Evolutionary conservation across 2,797 vertebrate species (phyloP).

Genomic region (Naso thynnoides): DNA sequence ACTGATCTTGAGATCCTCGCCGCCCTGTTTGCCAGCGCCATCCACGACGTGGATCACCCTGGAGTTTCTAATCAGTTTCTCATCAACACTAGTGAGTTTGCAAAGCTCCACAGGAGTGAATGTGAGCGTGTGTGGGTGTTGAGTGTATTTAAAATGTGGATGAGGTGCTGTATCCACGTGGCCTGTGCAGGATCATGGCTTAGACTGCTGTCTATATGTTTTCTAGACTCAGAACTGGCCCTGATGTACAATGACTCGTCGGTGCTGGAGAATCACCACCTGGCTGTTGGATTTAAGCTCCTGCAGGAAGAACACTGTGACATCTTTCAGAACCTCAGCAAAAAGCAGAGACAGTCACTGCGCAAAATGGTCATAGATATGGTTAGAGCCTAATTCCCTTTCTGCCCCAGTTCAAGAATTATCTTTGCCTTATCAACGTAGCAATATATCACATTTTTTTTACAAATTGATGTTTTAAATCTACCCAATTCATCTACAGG

Average conservation of each 20-base stretch:
- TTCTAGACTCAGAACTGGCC: slow-evolving; percentile 92
- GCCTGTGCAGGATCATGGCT: neutral
- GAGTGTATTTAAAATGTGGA: slow-evolving; percentile 25
- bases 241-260: slow-evolving; percentile 95
- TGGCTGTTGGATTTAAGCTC: slow-evolving; percentile 95
- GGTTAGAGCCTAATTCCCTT: slow-evolving; percentile 77
- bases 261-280: slow-evolving; percentile 94
- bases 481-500: slow-evolving; percentile 48
- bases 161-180: neutral
- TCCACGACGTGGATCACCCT: slow-evolving; percentile 95
- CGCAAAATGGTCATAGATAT: slow-evolving; percentile 95
- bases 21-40: slow-evolving; percentile 92
- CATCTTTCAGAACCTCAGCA: slow-evolving; percentile 93
- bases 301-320: slow-evolving; percentile 94
- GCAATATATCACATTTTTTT: neutral
- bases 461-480: neutral
- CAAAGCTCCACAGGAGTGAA: slow-evolving; percentile 5
- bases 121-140: slow-evolving; percentile 6
- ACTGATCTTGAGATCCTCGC: slow-evolving; percentile 94
- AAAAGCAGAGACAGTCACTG: slow-evolving; percentile 90
- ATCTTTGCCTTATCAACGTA: neutral
- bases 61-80: slow-evolving; percentile 97
- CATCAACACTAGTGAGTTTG: slow-evolving; percentile 94
- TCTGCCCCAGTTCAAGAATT: neutral
- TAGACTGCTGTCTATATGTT: slow-evolving; percentile 1